Base-by-base conservation (phyloP, 2,113 vertebrate species). In the Dolichotis patagonum region DNA sequence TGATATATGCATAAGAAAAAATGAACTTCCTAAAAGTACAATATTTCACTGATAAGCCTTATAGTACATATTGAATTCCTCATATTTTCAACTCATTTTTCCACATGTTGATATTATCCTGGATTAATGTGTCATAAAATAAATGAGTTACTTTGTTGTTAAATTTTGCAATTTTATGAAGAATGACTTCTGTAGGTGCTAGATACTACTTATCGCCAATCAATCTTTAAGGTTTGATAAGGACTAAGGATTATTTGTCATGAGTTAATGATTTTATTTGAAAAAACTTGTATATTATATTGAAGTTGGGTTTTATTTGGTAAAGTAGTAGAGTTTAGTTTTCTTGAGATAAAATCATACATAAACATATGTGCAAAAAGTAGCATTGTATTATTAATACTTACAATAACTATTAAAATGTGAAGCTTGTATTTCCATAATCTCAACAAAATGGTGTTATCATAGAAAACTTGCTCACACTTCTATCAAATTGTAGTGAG, bases 171-270 rank as follows among this genome's bases (percentile, higher is more conserved):
- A 1, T 78, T 80, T 84, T 83, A 81, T 20, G n/a, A 8, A 56
- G 6, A 63, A n/a, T 60, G 65, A 73, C 54, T 62, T 88, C 32
- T 62, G 2, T 86, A 26, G 46, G 20, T 26, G 19, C 0, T 81
- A 63, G 3, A 3, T 41, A 2, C 52, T 83, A 83, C 92, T 96
- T 95, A 82, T 75, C 69, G 60, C 24, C 46, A 71, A 60, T 80
- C 9, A n/a, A 85, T 97, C 87, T 92, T 87, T 71, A 65, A 77
- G 24, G 20, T 94, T 97, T 58, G n/a, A 22, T 91, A 94, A 95
- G 3, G 83, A 5, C 14, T n/a, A 60, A 82, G 84, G 93, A 24
- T 58, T 88, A 65, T 89, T 96, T 97, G 22, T 16, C 7, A 85
- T 56, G 3, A 96, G 58, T 82, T 89, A 92, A 90, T 80, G 16